Base-by-base conservation (phyloP, 2,797 vertebrate species). In the Agapornis canus region DNA sequence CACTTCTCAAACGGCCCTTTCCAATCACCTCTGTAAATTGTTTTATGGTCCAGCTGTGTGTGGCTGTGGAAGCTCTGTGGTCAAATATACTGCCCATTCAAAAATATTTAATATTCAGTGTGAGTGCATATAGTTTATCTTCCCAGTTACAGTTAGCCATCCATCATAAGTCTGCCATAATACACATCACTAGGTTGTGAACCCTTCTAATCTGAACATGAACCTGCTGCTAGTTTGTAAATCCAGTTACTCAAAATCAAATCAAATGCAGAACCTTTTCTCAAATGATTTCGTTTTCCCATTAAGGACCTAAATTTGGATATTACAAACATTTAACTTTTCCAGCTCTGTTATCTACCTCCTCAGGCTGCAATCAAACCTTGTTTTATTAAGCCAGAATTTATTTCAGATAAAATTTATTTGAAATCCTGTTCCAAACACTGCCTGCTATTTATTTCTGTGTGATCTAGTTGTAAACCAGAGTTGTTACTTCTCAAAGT, bases 341-440 rank as follows among this genome's bases (percentile, higher is more conserved):
- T 57, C 82, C 42, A 31, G 18, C 20, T 94, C 27, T 47, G 10
- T 87, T 85, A 68, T 76, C 60, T 84, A 48, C 37, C 16, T 73
- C 29, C 35, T 93, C 82, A 66, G 60, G 29, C 21, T 68, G 29
- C 29, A 68, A 66, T 82, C 79, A 92, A 32, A 11, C 16, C 10
- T 49, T 64, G 20, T 80, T 87, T 85, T 90, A 23, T 87, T 82
- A 71, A 65, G 32, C 5, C 76, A 92, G 42, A 82, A 71, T 89
- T 92, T 92, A 42, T 75, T 84, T 92, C 29, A 71, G 35, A 61
- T 61, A 2, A 78, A 89, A 75, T 72, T 49, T 81, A 48, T 78
- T 87, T 91, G 60, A 85, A 94, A 82, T 82, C 22, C 4, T 71
- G 16, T 89, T 93, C 65, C 82, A 69, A 94, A 56, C 26, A n/a